Evolutionary conservation across 2,797 vertebrate species (phyloP).

Genomic region (Crocidura indochinensis): DNA sequence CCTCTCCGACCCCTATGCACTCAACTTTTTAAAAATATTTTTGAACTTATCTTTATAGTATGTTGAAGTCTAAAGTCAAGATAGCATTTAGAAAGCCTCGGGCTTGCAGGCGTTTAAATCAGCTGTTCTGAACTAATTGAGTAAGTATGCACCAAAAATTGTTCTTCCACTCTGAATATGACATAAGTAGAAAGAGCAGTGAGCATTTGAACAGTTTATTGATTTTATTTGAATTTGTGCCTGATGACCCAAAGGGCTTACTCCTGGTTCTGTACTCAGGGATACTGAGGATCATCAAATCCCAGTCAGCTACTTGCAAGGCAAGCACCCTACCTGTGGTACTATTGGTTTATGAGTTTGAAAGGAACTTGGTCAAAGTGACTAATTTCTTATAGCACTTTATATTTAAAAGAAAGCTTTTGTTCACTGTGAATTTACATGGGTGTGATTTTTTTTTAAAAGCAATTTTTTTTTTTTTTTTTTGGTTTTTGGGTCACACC

Average conservation of each 20-base stretch:
- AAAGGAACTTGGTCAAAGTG: constrained; percentile 47
- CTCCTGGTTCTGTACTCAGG: too few relatives aligned
- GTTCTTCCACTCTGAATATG: constrained; percentile 41
- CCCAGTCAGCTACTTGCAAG: too few relatives aligned
- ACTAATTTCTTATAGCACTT: constrained; percentile 41
- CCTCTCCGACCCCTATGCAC: too few relatives aligned
- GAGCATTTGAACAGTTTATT: constrained; percentile 19
- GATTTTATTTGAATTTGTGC: not conserved
- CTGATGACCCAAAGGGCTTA: too few relatives aligned
- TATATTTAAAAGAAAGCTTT: constrained; percentile 49
- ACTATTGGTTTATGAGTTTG: not conserved
- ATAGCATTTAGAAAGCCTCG: constrained; percentile 62
- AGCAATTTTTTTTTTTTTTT: too few relatives aligned
- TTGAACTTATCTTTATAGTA: constrained; percentile 29
- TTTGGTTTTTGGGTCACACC: too few relatives aligned
- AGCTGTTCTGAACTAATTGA: constrained; percentile 60
- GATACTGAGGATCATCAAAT: too few relatives aligned
- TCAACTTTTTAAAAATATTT: constrained; percentile 51
- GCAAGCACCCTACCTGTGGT: too few relatives aligned
- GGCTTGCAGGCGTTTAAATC: not conserved
- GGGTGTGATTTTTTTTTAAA: constrained; percentile 26
- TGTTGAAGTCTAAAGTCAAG: constrained; percentile 39
- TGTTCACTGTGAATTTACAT: constrained; percentile 30
- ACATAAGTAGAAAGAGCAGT: not conserved
- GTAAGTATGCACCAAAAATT: constrained; percentile 32